These are phyloP conservation scores for Pemphredon lugubris DNA, from an alignment of 2,888 invertebrate species.

Conservation along the genomic window DNA sequence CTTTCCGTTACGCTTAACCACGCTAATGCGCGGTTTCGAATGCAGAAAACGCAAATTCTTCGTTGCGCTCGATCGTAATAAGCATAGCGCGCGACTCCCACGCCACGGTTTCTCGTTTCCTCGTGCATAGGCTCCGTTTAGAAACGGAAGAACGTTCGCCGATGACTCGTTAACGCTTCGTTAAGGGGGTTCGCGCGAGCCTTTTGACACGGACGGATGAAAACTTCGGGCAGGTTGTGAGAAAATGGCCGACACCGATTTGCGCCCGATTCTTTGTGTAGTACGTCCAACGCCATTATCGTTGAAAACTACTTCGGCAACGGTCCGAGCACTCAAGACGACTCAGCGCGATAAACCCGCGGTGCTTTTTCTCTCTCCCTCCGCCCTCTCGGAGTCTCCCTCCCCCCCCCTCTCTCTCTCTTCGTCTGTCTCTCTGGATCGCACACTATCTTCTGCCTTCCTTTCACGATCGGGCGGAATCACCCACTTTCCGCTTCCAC, in stretches of 20 bases:
- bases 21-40: slow-evolving; percentile 27
- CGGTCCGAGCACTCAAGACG: slow-evolving; percentile 44
- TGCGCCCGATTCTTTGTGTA: slow-evolving; percentile 36
- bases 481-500: slow-evolving; percentile 53
- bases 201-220: slow-evolving; percentile 5
- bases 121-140: too few species aligned
- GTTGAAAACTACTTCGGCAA: slow-evolving; percentile 52
- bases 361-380: slow-evolving; percentile 39
- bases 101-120: not conserved
- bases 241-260: slow-evolving; percentile 32
- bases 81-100: not conserved
- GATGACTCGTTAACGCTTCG: not conserved
- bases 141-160: too few species aligned
- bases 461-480: slow-evolving; percentile 48
- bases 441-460: slow-evolving; percentile 8
- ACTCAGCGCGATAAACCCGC: slow-evolving; percentile 49
- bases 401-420: slow-evolving; percentile 22
- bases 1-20: slow-evolving; percentile 19
- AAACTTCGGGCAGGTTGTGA: slow-evolving; percentile 25
- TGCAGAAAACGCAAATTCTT: slow-evolving; percentile 17
- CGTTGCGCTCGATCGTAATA: not conserved
- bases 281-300: slow-evolving; percentile 51
- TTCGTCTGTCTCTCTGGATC: too few species aligned
- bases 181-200: slow-evolving; percentile 1
- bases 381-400: not conserved